A percentile compares a stretch with the other conserved stretches of the same genome.
Conservation (phyloP, 2,113 vertebrate genomes). For the Daubentonia madagascariensis region DNA sequence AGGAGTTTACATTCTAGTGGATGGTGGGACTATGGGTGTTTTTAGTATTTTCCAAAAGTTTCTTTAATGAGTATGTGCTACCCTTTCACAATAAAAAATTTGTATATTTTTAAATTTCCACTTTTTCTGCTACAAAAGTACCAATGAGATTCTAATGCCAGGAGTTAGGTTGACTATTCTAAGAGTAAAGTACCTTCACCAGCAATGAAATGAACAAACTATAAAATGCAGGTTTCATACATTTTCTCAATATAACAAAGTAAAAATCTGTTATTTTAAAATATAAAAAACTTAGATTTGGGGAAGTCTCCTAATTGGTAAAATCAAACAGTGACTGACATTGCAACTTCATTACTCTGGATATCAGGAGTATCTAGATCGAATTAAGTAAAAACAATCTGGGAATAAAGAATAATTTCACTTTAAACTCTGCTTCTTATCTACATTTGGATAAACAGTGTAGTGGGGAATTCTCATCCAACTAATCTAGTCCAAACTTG, state of each 20-base stretch:
- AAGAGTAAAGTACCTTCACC: background rate
- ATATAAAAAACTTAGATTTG: slow-evolving; percentile 10
- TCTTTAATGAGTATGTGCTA: background rate
- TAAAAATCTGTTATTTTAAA: slow-evolving; percentile 38
- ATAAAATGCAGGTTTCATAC: background rate
- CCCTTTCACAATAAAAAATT: background rate
- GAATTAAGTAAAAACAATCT: slow-evolving; percentile 33
- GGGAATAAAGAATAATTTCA: slow-evolving; percentile 35
- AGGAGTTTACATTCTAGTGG: background rate
- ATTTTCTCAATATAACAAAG: background rate
- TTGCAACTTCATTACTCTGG: background rate
- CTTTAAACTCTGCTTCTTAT: slow-evolving; percentile 30
- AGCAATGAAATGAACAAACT: slow-evolving; percentile 21
- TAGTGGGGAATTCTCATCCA: slow-evolving; percentile 4
- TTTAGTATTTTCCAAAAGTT: slow-evolving; percentile 17
- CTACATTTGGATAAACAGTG: slow-evolving; percentile 18
- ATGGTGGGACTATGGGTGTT: background rate
- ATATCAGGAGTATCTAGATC: background rate
- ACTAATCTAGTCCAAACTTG: slow-evolving; percentile 7
- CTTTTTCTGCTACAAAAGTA: background rate
- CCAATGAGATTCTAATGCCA: background rate
- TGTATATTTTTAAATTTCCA: background rate
- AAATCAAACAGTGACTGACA: background rate
- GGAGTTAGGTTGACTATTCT: slow-evolving; percentile 6
- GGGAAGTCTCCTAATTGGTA: slow-evolving; percentile 26